Evolutionary conservation across 2,888 invertebrate species (phyloP).

Genomic region (Mactromeris polynyma): DNA sequence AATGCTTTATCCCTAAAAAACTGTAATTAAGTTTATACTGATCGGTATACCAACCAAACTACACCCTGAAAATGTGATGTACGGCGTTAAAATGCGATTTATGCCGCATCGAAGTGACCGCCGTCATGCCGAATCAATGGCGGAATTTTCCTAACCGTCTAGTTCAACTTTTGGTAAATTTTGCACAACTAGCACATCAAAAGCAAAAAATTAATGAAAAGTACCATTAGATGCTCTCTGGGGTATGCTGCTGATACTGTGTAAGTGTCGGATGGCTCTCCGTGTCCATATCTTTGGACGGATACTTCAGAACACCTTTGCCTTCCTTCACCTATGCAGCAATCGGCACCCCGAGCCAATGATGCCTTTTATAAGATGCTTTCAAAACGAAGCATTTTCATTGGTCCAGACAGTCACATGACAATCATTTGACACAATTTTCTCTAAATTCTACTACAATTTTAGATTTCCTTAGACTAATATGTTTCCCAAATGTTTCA

Average conservation of each 20-base stretch:
- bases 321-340: constrained; percentile 80
- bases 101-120: constrained; percentile 61
- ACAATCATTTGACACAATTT: constrained; percentile 59
- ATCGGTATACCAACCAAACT: background rate
- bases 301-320: constrained; percentile 81
- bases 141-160: constrained; percentile 44
- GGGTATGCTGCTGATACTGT: constrained; percentile 88
- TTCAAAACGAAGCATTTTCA: constrained; percentile 81
- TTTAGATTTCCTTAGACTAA: background rate
- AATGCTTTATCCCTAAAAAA: background rate
- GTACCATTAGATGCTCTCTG: constrained; percentile 88
- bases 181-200: constrained; percentile 15
- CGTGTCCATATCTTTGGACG: constrained; percentile 88
- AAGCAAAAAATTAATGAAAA: constrained; percentile 85
- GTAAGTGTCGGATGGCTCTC: constrained; percentile 88
- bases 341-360: constrained; percentile 75
- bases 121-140: constrained; percentile 67
- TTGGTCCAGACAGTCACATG: constrained; percentile 86
- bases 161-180: background rate
- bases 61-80: background rate
- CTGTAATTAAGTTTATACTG: background rate
- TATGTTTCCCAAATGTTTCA: constrained; percentile 44
- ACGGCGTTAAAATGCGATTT: constrained; percentile 8
- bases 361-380: constrained; percentile 81
- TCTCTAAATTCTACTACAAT: background rate